Percentiles rank a stretch among this genome's conserved stretches.
These are phyloP conservation scores for Leucoraja erinaceus DNA, from an alignment of 2,113 vertebrate species.

Conservation along the genomic window DNA sequence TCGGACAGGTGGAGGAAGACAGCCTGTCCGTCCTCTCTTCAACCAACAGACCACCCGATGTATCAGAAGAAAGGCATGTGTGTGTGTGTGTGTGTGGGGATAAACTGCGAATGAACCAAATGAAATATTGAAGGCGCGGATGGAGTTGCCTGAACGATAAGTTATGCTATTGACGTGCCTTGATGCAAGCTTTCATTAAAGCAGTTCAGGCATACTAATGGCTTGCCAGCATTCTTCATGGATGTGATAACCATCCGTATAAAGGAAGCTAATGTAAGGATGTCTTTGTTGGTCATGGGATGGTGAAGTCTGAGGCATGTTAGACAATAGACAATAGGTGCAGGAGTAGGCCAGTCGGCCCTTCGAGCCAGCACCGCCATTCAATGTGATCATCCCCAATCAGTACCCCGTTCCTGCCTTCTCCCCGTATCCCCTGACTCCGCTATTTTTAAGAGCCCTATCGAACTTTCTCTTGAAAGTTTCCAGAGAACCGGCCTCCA, in stretches of 20 bases:
- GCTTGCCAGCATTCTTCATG: slow-evolving; percentile 75
- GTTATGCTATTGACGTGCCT: slow-evolving; percentile 89
- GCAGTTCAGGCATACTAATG: slow-evolving; percentile 93
- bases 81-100: slow-evolving; percentile 63
- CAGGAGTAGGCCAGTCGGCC: too few species aligned
- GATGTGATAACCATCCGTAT: slow-evolving; percentile 80
- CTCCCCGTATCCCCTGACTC: too few species aligned
- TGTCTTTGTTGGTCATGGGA: slow-evolving; percentile 41
- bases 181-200: slow-evolving; percentile 94
- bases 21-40: slow-evolving; percentile 66
- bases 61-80: slow-evolving; percentile 69
- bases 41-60: slow-evolving; percentile 59
- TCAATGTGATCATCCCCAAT: too few species aligned
- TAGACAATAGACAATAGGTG: too few species aligned
- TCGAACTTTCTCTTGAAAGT: too few species aligned
- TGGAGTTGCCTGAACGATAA: slow-evolving; percentile 96
- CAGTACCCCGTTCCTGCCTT: too few species aligned
- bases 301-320: background rate
- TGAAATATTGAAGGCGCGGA: slow-evolving; percentile 99
- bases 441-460: too few species aligned
- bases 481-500: too few species aligned
- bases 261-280: slow-evolving; percentile 55
- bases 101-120: slow-evolving; percentile 97
- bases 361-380: too few species aligned
- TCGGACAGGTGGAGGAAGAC: slow-evolving; percentile 81